A percentile compares a stretch with the other conserved stretches of the same genome.
These are phyloP conservation scores for Paguma larvata DNA, from an alignment of 2,797 vertebrate genomes.

Conservation along the genomic window DNA sequence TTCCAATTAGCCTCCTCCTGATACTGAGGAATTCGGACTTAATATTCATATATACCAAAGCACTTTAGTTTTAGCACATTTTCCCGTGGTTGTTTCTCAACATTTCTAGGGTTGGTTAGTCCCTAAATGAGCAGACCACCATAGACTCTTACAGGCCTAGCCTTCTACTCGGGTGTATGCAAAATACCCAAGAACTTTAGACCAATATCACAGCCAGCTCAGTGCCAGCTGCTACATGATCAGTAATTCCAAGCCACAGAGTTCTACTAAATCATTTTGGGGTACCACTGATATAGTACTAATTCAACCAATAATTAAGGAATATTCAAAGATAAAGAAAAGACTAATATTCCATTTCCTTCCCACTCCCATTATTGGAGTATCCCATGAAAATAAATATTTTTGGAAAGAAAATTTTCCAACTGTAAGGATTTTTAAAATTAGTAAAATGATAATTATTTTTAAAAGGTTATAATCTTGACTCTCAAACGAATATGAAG, in stretches of 20 bases:
- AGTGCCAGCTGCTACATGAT: neutral
- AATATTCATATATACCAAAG: neutral
- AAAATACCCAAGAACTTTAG: neutral
- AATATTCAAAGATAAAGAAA: neutral
- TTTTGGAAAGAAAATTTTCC: slow-evolving; percentile 25
- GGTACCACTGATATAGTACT: neutral
- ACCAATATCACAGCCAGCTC: neutral
- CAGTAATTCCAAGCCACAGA: neutral
- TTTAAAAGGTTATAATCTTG: slow-evolving; percentile 55
- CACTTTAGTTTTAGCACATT: neutral
- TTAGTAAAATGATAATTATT: neutral
- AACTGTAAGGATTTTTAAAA: neutral
- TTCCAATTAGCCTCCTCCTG: neutral
- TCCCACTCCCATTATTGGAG: neutral
- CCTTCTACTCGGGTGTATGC: neutral
- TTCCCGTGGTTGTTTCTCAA: neutral
- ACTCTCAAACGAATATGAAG: neutral
- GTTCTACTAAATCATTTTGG: neutral
- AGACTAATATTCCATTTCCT: neutral
- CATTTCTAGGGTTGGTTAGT: neutral
- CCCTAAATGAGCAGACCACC: neutral
- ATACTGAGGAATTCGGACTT: neutral
- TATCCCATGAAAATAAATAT: neutral
- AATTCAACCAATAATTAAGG: slow-evolving; percentile 38
- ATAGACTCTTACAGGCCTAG: neutral